These are phyloP conservation scores for Mus pahari DNA, from an alignment of 2,113 vertebrate species.

Conservation along the genomic window DNA sequence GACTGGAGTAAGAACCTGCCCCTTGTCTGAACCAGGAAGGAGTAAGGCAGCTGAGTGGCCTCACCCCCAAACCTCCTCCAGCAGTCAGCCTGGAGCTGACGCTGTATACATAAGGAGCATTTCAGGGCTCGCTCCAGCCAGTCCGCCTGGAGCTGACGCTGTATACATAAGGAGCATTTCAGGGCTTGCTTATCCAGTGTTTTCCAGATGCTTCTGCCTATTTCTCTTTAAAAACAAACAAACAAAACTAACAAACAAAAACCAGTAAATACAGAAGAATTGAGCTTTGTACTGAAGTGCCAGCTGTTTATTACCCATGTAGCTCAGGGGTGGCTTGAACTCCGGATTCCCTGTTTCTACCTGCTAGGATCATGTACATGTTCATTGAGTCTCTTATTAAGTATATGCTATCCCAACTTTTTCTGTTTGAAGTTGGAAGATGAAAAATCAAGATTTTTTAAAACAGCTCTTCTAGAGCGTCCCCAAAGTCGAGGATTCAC, in stretches of 20 bases:
- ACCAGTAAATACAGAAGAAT: neutral
- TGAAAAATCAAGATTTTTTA: neutral
- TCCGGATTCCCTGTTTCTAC: neutral
- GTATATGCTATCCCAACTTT: no score
- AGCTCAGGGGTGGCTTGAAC: neutral
- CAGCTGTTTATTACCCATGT: neutral
- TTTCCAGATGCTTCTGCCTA: conserved; percentile 40
- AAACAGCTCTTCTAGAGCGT: neutral
- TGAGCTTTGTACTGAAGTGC: neutral
- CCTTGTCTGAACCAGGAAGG: conserved; percentile 70
- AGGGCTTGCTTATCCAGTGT: neutral
- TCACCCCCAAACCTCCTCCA: neutral
- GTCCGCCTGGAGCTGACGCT: neutral
- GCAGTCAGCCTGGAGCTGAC: neutral
- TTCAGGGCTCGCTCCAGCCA: neutral
- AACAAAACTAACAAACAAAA: neutral
- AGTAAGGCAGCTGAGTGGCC: neutral
- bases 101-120: neutral
- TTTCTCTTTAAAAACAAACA: neutral
- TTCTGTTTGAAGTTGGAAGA: neutral
- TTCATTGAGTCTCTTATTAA: neutral
- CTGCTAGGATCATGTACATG: neutral
- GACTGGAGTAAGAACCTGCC: conserved; percentile 21
- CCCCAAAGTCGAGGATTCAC: neutral
- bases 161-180: neutral